Evolutionary conservation across 2,113 vertebrate genomes (phyloP).

Genomic region (Phylloscopus trochilus): DNA sequence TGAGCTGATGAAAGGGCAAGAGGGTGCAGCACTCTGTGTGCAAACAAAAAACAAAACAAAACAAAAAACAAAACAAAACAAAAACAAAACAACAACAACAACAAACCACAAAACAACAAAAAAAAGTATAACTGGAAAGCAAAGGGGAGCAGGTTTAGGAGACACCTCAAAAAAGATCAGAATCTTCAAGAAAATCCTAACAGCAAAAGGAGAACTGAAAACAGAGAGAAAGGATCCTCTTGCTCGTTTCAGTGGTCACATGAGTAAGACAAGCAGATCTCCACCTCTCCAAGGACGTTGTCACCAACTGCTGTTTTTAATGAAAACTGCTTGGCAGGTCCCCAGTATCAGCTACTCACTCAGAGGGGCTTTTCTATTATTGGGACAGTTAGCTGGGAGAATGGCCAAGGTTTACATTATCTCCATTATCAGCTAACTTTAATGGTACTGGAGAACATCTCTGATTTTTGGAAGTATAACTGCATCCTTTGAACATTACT

Average conservation of each 20-base stretch:
- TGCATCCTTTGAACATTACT: not conserved
- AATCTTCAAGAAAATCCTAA: not conserved
- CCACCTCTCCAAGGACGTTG: not conserved
- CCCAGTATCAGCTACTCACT: not conserved
- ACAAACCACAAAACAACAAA: not conserved
- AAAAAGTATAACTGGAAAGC: not conserved
- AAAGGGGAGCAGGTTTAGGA: not conserved
- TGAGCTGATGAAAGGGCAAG: not conserved
- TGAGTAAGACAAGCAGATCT: not conserved
- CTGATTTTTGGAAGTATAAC: not conserved
- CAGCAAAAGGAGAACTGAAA: not conserved
- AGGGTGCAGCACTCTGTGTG: rapidly evolving
- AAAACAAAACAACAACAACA: not conserved
- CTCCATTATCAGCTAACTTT: not conserved
- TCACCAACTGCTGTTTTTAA: not conserved
- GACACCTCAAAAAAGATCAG: not conserved
- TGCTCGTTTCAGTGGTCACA: not conserved
- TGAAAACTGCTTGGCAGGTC: not conserved
- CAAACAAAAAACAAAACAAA: not conserved
- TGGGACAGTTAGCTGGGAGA: not conserved
- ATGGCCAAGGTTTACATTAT: conserved; percentile 20
- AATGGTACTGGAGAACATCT: not conserved
- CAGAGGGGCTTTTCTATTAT: not conserved
- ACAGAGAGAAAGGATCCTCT: not conserved
- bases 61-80: not conserved